A percentile compares a stretch with the other conserved stretches of the same genome.
Evolutionary conservation across 30 jellyfish, hydroid and myxozoan species (phyloP).

Genomic region (Phacellophora camtschatica): DNA sequence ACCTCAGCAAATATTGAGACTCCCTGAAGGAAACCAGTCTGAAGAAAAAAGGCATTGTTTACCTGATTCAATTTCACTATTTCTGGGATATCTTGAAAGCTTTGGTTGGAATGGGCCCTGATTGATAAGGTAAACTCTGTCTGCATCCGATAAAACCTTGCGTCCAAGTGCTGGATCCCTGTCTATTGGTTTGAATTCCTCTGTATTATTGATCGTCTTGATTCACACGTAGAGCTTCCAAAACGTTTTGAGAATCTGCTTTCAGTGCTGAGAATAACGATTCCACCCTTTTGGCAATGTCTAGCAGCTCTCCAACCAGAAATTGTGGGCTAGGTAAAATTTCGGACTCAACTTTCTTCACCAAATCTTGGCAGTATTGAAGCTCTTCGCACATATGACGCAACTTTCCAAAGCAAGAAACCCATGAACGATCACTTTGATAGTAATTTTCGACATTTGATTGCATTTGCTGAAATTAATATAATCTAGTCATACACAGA

Average conservation of each 20-base stretch:
- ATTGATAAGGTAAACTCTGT: neutral
- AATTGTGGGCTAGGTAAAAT: neutral
- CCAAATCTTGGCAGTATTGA: neutral
- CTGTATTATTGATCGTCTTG: neutral
- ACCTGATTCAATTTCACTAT: neutral
- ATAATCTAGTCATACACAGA: no score
- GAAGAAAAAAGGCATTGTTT: neutral
- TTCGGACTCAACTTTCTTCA: neutral
- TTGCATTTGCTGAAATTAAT: no score
- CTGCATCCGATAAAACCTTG: neutral
- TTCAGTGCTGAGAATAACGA: neutral
- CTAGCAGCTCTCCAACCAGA: constrained; percentile 13
- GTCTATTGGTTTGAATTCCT: neutral
- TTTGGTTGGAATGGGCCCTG: neutral
- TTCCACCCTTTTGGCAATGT: neutral
- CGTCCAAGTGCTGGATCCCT: neutral
- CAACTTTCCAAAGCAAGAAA: constrained; percentile 7
- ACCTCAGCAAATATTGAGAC: no score
- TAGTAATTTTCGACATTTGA: neutral
- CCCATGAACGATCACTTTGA: neutral
- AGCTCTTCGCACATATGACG: neutral
- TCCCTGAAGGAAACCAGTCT: no score
- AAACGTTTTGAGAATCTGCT: neutral
- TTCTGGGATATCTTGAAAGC: neutral
- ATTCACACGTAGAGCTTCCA: neutral